Evolutionary conservation across 2,797 vertebrate species (phyloP).

Genomic region (Buceros bicornis): DNA sequence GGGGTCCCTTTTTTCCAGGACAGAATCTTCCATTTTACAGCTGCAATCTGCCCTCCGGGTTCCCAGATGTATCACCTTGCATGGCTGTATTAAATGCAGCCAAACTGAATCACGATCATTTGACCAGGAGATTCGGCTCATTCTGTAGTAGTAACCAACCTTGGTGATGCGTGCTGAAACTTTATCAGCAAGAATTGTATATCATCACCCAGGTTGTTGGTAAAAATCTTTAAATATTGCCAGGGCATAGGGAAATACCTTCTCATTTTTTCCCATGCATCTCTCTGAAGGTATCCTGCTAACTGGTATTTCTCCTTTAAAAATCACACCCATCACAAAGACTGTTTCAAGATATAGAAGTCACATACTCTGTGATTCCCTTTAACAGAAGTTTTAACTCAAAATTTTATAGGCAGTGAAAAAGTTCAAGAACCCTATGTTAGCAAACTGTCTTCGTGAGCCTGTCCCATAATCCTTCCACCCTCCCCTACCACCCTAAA

Average conservation of each 20-base stretch:
- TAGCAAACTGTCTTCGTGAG: background rate
- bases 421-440: background rate
- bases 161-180: constrained; percentile 49
- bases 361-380: background rate
- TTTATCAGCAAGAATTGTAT: constrained; percentile 52
- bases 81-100: constrained; percentile 63
- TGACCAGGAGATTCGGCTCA: constrained; percentile 38
- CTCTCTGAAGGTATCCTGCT: background rate
- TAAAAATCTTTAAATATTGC: constrained; percentile 25
- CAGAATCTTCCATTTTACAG: constrained; percentile 48
- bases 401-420: background rate
- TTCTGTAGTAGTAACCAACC: constrained; percentile 48
- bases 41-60: constrained; percentile 47
- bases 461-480: background rate
- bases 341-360: background rate
- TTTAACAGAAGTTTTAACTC: background rate
- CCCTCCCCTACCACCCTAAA: background rate
- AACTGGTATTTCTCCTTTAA: background rate
- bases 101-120: constrained; percentile 32
- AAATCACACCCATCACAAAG: background rate
- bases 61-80: constrained; percentile 75
- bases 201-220: background rate
- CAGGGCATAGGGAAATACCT: background rate
- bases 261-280: background rate
- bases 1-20: constrained; percentile 59